Evolutionary conservation across 2,797 vertebrate genomes (phyloP).

Genomic region (Anabas testudineus): DNA sequence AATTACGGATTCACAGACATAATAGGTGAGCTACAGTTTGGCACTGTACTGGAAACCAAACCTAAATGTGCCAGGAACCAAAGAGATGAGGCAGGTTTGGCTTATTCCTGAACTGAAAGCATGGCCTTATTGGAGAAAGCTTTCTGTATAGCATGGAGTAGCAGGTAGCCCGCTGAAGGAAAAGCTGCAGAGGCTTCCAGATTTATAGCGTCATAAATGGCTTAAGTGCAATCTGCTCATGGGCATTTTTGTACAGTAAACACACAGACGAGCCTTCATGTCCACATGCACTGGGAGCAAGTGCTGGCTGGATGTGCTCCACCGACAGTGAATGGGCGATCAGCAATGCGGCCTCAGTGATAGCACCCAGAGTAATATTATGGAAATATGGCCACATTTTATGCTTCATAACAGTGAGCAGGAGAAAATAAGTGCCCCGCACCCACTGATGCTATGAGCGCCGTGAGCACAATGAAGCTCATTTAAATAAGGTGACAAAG

Average conservation of each 20-base stretch:
- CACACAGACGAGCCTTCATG: conserved; percentile 34
- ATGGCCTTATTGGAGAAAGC: conserved; percentile 7
- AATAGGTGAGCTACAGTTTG: conserved; percentile 12
- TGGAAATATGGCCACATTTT: conserved; percentile 70
- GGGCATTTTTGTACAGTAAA: conserved; percentile 67
- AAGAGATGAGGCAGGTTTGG: conserved; percentile 3
- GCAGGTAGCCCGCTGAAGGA: conserved; percentile 42
- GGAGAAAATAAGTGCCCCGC: conserved; percentile 52
- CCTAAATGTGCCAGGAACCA: conserved; percentile 16
- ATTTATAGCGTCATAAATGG: conserved; percentile 63
- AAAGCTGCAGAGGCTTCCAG: conserved; percentile 36
- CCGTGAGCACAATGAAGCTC: conserved; percentile 68
- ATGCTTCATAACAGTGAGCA: conserved; percentile 62
- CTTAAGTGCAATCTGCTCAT: conserved; percentile 65
- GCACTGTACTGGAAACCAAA: conserved; percentile 7
- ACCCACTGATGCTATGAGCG: conserved; percentile 60
- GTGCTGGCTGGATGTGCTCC: conserved; percentile 45
- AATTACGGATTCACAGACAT: conserved; percentile 20
- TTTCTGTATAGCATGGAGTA: conserved; percentile 30
- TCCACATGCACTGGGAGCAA: conserved; percentile 46
- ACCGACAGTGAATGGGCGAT: conserved; percentile 39
- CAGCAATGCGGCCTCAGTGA: conserved; percentile 27
- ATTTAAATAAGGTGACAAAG: conserved; percentile 77
- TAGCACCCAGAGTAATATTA: conserved; percentile 53
- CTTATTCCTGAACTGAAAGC: conserved; percentile 16